Conservation (phyloP, 2,888 invertebrate genomes). For the Meta bourneti region DNA sequence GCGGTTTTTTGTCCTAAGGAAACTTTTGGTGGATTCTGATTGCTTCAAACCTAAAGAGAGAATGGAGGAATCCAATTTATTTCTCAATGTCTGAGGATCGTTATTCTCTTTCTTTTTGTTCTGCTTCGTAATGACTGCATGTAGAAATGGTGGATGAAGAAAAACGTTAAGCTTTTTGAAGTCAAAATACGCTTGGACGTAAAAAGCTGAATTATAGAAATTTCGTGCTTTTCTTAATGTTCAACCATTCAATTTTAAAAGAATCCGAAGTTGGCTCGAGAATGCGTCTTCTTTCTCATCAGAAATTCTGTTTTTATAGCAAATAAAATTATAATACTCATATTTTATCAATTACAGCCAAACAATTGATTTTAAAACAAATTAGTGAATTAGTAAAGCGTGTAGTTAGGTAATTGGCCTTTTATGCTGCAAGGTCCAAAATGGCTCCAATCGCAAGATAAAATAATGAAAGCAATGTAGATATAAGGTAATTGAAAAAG, state of each 20-base stretch:
- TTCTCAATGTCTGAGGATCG: neutral
- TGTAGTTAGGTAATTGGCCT: no score
- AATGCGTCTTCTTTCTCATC: neutral
- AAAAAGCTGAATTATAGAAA: conserved; percentile 1
- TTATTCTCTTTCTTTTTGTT: neutral
- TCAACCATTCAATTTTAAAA: neutral
- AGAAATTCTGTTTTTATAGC: no score
- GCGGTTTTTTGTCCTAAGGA: neutral
- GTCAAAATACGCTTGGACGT: neutral
- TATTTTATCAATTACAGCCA: no score
- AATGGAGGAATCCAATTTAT: neutral
- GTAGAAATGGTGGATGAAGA: neutral
- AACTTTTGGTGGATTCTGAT: neutral
- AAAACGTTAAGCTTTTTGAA: neutral
- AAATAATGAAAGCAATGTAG: no score
- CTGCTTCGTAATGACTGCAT: neutral
- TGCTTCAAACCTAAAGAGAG: neutral
- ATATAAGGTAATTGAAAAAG: no score
- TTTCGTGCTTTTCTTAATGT: neutral
- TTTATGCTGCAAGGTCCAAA: no score
- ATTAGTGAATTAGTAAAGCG: no score
- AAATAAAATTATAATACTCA: no score
- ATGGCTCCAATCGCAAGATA: no score
- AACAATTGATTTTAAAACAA: no score
- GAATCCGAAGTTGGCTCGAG: neutral